phyloP scores from a whole-genome alignment of 2,888 invertebrate species.

The Epiblema foenella region DNA sequence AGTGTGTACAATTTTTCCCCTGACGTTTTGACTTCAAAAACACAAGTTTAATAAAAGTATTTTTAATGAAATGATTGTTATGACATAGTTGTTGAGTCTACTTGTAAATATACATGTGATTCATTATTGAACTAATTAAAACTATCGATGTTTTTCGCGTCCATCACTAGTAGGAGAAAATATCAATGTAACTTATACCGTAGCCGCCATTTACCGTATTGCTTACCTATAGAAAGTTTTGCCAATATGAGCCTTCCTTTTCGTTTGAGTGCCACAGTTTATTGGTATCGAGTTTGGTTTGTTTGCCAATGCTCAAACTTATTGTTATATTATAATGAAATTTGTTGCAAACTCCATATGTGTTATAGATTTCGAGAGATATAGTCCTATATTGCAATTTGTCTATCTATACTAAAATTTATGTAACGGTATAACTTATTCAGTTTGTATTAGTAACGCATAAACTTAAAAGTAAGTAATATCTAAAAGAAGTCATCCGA shows the following conservation, averaged over 20 bases:
- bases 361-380: too few species aligned
- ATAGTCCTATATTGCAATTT: too few species aligned
- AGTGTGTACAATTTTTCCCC: too few species aligned
- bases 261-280: conserved; percentile 32
- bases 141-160: background rate
- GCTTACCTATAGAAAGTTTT: conserved; percentile 34
- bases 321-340: conserved; percentile 29
- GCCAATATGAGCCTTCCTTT: conserved; percentile 38
- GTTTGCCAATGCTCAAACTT: conserved; percentile 32
- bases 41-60: too few species aligned
- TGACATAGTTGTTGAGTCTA: too few species aligned
- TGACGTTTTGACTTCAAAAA: too few species aligned
- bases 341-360: conserved; percentile 25
- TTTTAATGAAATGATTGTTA: too few species aligned
- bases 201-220: conserved; percentile 30
- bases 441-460: too few species aligned
- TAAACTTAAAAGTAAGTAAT: too few species aligned
- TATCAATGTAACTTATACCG: conserved; percentile 39
- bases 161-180: conserved; percentile 37
- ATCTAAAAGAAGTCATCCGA: too few species aligned
- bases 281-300: conserved; percentile 37
- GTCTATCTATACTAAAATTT: background rate
- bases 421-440: too few species aligned
- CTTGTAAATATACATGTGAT: too few species aligned
- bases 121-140: background rate